Percentiles rank a stretch among this genome's conserved stretches.
Conservation (phyloP, 2,888 invertebrate genomes). For the Drosophila incognita region DNA sequence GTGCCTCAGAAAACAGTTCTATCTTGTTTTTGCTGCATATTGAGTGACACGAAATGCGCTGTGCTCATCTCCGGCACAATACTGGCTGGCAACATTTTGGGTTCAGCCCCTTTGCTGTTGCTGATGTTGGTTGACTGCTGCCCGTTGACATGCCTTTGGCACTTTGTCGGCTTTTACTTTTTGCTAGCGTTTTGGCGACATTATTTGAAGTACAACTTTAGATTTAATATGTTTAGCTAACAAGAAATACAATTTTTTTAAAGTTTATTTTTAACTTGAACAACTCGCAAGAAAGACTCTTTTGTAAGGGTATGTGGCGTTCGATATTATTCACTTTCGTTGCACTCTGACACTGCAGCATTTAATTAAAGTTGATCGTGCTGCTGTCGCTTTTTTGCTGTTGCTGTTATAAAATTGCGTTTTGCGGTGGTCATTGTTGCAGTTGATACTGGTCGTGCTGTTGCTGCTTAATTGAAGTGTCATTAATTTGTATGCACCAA, state of each 20-base stretch:
- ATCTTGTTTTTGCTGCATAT: background rate
- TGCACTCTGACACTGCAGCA: conserved; percentile 34
- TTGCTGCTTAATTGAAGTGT: conserved; percentile 68
- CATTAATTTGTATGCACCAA: conserved; percentile 79
- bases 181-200: background rate
- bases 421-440: conserved; percentile 12
- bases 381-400: conserved; percentile 13
- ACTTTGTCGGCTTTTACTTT: conserved; percentile 20
- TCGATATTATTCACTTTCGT: conserved; percentile 10
- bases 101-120: conserved; percentile 53
- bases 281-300: background rate
- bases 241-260: background rate
- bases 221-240: background rate
- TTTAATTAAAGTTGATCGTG: conserved; percentile 49
- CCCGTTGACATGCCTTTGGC: conserved; percentile 43
- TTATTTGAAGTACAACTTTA: background rate
- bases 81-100: conserved; percentile 4
- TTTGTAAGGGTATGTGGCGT: background rate
- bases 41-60: background rate
- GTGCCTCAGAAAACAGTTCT: background rate
- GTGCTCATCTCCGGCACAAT: conserved; percentile 14
- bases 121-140: conserved; percentile 11
- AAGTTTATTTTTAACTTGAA: background rate
- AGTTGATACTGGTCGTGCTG: conserved; percentile 8
- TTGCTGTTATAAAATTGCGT: conserved; percentile 26